Percentiles rank a stretch among this genome's conserved stretches.
Conservation (phyloP, 2,797 vertebrate genomes). For the Eleutherodactylus coqui region DNA sequence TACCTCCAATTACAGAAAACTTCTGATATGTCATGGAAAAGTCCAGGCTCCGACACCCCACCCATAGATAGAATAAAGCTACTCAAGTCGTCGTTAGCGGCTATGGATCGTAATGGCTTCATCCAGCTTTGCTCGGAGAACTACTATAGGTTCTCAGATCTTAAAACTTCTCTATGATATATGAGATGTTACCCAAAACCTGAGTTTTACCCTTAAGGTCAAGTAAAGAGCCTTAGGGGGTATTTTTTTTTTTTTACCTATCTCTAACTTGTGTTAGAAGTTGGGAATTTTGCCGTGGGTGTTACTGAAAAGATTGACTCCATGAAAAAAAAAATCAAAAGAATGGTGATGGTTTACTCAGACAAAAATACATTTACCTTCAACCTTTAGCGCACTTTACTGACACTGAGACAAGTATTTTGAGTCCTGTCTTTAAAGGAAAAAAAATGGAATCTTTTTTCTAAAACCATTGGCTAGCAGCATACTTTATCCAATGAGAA, state of each 20-base stretch:
- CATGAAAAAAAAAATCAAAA: not conserved
- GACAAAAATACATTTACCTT: not conserved
- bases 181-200: no score
- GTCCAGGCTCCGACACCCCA: no score
- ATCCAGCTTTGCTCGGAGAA: no score
- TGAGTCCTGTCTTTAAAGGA: not conserved
- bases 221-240: not conserved
- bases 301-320: not conserved
- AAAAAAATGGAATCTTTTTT: not conserved
- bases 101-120: no score
- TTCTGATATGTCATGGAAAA: not conserved
- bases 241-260: not conserved
- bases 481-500: not conserved
- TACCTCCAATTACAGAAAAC: no score
- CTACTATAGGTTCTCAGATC: no score
- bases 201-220: not conserved
- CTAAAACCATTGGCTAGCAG: not conserved
- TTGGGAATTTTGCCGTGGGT: not conserved
- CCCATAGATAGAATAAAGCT: no score
- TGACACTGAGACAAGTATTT: not conserved
- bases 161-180: no score
- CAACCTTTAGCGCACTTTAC: not conserved
- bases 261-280: not conserved
- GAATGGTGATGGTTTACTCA: not conserved
- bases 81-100: no score